phyloP scores from a whole-genome alignment of 2,797 vertebrate species.

The Taenioides sp. region DNA sequence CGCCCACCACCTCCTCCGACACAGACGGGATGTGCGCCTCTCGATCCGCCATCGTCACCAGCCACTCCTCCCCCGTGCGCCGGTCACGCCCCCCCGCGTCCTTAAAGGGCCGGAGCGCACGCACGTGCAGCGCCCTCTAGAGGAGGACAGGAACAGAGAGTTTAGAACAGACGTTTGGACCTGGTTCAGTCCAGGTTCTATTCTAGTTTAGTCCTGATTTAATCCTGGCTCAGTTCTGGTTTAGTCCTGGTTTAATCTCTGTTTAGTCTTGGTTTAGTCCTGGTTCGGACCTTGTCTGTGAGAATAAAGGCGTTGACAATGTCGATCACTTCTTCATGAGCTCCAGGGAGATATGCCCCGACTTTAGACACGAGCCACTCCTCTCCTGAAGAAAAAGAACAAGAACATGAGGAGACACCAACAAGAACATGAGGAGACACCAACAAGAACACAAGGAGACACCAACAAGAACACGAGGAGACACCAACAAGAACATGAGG shows the following conservation, averaged over 20 bases:
- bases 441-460: too few species aligned
- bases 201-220: too few species aligned
- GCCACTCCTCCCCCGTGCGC: constrained; percentile 89
- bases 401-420: too few species aligned
- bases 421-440: too few species aligned
- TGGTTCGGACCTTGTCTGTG: constrained; percentile 84
- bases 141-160: neutral
- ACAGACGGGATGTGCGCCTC: constrained; percentile 89
- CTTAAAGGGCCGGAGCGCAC: constrained; percentile 80
- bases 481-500: too few species aligned
- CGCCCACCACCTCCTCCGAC: constrained; percentile 84
- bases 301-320: constrained; percentile 87
- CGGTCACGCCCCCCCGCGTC: constrained; percentile 72
- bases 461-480: too few species aligned
- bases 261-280: too few species aligned
- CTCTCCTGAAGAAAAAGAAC: constrained; percentile 80
- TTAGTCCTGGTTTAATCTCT: neutral
- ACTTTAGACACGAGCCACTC: constrained; percentile 91
- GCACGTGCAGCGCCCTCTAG: constrained; percentile 88
- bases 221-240: too few species aligned
- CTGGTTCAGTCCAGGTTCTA: too few species aligned
- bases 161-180: neutral
- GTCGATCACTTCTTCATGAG: constrained; percentile 88
- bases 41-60: constrained; percentile 82
- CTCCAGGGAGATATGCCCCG: constrained; percentile 87